These are phyloP conservation scores for Scophthalmus maximus DNA, from an alignment of 2,113 vertebrate species.

Conservation along the genomic window DNA sequence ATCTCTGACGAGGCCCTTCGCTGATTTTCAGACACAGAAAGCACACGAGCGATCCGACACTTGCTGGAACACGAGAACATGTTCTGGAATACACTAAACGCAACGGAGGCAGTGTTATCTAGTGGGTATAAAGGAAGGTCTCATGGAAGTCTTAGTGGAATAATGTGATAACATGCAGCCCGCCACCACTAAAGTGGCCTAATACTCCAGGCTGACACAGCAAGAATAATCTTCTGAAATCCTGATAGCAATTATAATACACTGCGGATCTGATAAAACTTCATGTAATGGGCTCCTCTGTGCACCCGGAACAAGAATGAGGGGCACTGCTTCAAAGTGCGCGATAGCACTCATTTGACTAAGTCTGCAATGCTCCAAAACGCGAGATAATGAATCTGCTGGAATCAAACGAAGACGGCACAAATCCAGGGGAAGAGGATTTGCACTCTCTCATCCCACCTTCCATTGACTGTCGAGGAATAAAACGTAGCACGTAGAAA, in stretches of 20 bases:
- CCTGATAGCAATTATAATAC: slow-evolving; percentile 75
- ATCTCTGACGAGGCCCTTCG: slow-evolving; percentile 19
- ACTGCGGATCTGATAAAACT: slow-evolving; percentile 68
- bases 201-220: slow-evolving; percentile 58
- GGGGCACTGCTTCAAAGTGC: slow-evolving; percentile 55
- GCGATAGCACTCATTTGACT: slow-evolving; percentile 45
- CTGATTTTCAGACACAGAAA: slow-evolving; percentile 25
- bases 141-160: slow-evolving; percentile 61
- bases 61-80: slow-evolving; percentile 9
- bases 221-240: slow-evolving; percentile 64
- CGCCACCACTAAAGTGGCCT: slow-evolving; percentile 55
- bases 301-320: slow-evolving; percentile 49
- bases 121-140: slow-evolving; percentile 28
- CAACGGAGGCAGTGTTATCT: slow-evolving; percentile 39
- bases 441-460: slow-evolving; percentile 32
- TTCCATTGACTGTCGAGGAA: slow-evolving; percentile 20
- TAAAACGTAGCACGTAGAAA: slow-evolving; percentile 9
- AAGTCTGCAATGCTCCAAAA: slow-evolving; percentile 55
- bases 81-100: slow-evolving; percentile 36
- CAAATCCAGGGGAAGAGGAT: slow-evolving; percentile 37
- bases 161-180: slow-evolving; percentile 65
- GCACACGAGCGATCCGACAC: neutral
- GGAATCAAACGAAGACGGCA: slow-evolving; percentile 53
- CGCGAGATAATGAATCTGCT: slow-evolving; percentile 57
- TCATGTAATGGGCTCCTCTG: slow-evolving; percentile 54